These are phyloP conservation scores for Cossypha caffra DNA, from an alignment of 2,797 vertebrate genomes.

Conservation along the genomic window DNA sequence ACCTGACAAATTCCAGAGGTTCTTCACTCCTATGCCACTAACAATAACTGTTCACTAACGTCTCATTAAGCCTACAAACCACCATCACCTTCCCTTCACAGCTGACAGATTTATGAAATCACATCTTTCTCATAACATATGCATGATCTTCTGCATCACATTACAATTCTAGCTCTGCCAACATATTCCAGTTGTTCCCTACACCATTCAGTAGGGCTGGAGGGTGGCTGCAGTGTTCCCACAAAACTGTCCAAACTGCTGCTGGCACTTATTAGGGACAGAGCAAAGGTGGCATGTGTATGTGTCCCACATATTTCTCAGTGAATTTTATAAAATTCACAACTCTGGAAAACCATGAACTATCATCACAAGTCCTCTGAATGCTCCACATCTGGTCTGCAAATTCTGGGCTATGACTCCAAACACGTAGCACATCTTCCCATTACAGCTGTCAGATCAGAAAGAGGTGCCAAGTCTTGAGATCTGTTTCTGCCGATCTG, in stretches of 20 bases:
- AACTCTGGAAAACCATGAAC: not conserved
- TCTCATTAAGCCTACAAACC: constrained; percentile 42
- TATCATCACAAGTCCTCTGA: not conserved
- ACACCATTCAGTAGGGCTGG: not conserved
- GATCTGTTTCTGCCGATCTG: not conserved
- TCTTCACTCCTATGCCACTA: not conserved
- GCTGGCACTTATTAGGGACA: not conserved
- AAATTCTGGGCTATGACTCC: not conserved
- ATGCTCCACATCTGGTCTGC: not conserved
- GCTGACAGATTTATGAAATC: constrained; percentile 26
- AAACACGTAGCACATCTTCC: not conserved
- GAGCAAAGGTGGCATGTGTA: not conserved
- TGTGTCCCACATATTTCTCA: not conserved
- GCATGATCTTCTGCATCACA: not conserved
- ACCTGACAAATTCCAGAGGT: not conserved
- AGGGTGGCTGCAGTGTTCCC: not conserved
- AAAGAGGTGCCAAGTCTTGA: not conserved
- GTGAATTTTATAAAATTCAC: not conserved
- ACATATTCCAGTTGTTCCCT: not conserved
- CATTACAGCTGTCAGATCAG: not conserved
- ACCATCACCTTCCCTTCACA: not conserved
- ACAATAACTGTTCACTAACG: not conserved
- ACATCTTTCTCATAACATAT: not conserved
- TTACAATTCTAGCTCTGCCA: not conserved
- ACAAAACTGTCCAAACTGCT: not conserved